Evolutionary conservation across 1,140 invertebrate species (phyloP), one percentile per base, ranked within the genome.

Genomic region (roundworm (Caenorhabditis elegans)): DNA sequence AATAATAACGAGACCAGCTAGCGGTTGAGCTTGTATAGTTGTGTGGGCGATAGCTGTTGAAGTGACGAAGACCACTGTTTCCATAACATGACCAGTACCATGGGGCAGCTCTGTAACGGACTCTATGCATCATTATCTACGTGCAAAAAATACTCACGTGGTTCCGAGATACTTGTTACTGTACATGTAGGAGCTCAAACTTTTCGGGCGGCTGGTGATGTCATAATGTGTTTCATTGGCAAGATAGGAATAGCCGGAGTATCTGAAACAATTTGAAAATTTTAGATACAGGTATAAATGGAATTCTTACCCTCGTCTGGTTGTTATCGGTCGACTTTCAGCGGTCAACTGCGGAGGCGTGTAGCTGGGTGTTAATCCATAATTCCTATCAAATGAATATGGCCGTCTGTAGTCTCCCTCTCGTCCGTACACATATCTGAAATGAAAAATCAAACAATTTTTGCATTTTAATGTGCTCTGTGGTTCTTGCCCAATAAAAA

Each of bases 41-140:
- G 51, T 76, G 80, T 34, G 83, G 83, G 11, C 83, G 76, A 51
- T 85, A 85, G 78, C 82, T 84, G 81, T 83, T 83, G 79, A 83
- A 85, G 60, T 85, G 83, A 22, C 83, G 82, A n/a, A 85, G 83
- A 34, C 26, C 10, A 28, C 76, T 84, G 60, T 78, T 79, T 15
- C 82, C 83, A 55, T 82, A 85, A 79, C 84, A 83, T 5, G 53
- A 76, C 49, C 70, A 82, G 65, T 80, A 85, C 76, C 78, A 83
- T 17, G 81, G 82, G 24, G 83, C 76, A 17, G 46, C 26, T 17
- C 81, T 80, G 43, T 31, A 80, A 80, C n/a, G 8, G 15, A 43
- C 5, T 43, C n/a, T n/a, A n/a, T n/a, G n/a, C n/a, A n/a, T n/a
- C n/a, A n/a, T n/a, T n/a, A n/a, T n/a, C n/a, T n/a, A 43, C 39